Evolutionary conservation across 2,888 invertebrate genomes (phyloP).

Genomic region (Drosophila cognata): DNA sequence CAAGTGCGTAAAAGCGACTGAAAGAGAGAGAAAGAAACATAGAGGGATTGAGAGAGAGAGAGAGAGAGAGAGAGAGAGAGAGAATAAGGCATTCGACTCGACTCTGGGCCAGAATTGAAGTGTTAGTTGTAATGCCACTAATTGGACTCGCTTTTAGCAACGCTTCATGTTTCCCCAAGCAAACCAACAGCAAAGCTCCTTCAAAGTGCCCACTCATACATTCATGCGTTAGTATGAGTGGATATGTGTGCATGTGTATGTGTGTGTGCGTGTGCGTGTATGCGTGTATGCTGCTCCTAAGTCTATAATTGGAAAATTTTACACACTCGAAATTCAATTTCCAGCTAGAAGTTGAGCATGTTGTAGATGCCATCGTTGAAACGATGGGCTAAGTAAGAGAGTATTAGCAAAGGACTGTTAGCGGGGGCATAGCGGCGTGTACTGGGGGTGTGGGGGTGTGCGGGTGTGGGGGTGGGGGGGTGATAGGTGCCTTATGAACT

Average conservation of each 20-base stretch:
- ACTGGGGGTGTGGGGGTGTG: background rate
- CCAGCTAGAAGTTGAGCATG: conserved; percentile 31
- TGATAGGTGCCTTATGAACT: conserved; percentile 5
- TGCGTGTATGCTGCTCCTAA: conserved; percentile 41
- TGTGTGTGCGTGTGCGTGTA: conserved; percentile 8
- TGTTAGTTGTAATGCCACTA: conserved; percentile 83
- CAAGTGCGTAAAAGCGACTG: conserved; percentile 16
- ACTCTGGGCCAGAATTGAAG: conserved; percentile 72
- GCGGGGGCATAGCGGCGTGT: background rate
- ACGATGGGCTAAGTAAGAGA: conserved; percentile 43
- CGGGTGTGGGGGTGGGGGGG: too few relatives aligned
- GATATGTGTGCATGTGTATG: conserved; percentile 7
- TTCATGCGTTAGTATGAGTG: conserved; percentile 7
- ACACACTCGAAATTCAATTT: conserved; percentile 79
- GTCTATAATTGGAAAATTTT: conserved; percentile 80
- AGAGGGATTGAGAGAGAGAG: background rate
- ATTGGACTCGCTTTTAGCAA: conserved; percentile 81
- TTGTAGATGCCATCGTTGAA: conserved; percentile 9
- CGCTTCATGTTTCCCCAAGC: conserved; percentile 66
- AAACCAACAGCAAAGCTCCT: conserved; percentile 57
- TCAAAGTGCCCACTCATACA: conserved; percentile 47
- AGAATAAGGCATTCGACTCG: conserved; percentile 7
- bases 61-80: background rate
- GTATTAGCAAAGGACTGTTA: conserved; percentile 42
- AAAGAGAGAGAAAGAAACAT: background rate